A percentile compares a stretch with the other conserved stretches of the same genome.
Conservation (phyloP, 2,113 vertebrate genomes). For the Peucedramus taeniatus region DNA sequence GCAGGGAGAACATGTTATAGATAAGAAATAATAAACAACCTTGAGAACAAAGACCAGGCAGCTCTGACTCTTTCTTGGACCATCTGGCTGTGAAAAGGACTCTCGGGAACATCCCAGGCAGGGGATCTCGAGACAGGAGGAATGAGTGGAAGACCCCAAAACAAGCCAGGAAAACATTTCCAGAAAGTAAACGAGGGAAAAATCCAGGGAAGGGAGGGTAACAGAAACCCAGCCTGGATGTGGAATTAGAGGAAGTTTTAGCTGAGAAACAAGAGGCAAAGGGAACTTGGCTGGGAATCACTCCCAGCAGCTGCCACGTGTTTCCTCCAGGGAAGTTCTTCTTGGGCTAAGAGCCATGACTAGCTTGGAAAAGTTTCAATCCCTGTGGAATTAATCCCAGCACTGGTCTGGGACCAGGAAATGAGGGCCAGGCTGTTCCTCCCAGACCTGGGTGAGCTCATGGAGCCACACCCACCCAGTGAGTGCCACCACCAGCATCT, state of each 20-base stretch:
- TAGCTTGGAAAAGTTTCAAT: not conserved
- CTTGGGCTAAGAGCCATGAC: not conserved
- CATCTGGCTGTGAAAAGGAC: too few relatives aligned
- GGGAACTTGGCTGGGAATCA: not conserved
- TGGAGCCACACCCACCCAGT: not conserved
- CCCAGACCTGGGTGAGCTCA: fast-evolving
- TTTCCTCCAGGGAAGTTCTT: not conserved
- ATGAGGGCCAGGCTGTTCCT: not conserved
- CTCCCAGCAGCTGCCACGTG: not conserved
- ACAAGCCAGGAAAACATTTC: fast-evolving
- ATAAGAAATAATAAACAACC: too few relatives aligned
- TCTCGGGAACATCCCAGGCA: too few relatives aligned
- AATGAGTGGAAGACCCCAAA: not conserved
- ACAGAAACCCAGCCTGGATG: not conserved
- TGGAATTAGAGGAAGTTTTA: not conserved
- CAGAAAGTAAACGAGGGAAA: not conserved
- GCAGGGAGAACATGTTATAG: too few relatives aligned
- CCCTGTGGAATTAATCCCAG: not conserved
- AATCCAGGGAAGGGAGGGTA: not conserved
- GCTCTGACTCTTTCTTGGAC: too few relatives aligned
- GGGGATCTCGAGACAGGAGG: too few relatives aligned
- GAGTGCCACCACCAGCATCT: not conserved
- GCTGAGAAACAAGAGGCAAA: not conserved
- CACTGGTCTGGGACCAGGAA: fast-evolving
- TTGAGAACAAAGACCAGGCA: too few relatives aligned